A percentile compares a stretch with the other conserved stretches of the same genome.
phyloP scores from a whole-genome alignment of 2,113 vertebrate species.

The Argyrosomus japonicus region DNA sequence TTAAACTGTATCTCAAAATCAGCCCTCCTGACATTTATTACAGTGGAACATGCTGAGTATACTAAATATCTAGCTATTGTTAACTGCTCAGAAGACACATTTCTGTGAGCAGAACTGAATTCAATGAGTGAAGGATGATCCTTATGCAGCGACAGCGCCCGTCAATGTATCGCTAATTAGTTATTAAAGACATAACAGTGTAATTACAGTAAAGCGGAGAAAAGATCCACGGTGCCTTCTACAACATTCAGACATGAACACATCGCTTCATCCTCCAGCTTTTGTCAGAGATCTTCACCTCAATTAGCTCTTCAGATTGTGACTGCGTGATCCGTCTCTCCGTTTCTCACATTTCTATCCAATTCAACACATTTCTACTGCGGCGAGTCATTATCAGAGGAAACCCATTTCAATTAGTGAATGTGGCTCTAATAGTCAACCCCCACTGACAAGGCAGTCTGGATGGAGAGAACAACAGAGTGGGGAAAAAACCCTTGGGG shows the following conservation, averaged over 20 bases:
- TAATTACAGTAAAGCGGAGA: constrained; percentile 31
- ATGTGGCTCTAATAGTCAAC: constrained; percentile 61
- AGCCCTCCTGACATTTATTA: not conserved
- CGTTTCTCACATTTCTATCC: constrained; percentile 50
- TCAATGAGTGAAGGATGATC: not conserved
- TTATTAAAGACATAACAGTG: constrained; percentile 12
- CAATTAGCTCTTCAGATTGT: constrained; percentile 56
- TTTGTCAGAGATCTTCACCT: constrained; percentile 53
- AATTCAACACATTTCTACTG: constrained; percentile 53
- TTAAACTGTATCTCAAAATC: not conserved
- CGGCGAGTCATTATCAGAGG: constrained; percentile 60
- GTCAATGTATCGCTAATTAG: not conserved
- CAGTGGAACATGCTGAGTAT: not conserved
- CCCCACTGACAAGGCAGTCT: constrained; percentile 59
- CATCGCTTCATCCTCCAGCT: constrained; percentile 5
- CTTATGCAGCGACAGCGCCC: not conserved
- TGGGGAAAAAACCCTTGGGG: constrained; percentile 8
- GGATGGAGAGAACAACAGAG: constrained; percentile 55
- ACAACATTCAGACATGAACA: constrained; percentile 3
- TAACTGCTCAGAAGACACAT: not conserved
- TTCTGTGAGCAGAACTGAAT: not conserved
- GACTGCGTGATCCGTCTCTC: constrained; percentile 39
- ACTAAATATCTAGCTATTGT: not conserved
- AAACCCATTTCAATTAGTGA: constrained; percentile 72
- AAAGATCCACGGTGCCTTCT: not conserved